Percentiles rank a stretch among this genome's conserved stretches.
phyloP scores from a whole-genome alignment of 2,888 invertebrate genomes.

The Standfussiana lucernea region DNA sequence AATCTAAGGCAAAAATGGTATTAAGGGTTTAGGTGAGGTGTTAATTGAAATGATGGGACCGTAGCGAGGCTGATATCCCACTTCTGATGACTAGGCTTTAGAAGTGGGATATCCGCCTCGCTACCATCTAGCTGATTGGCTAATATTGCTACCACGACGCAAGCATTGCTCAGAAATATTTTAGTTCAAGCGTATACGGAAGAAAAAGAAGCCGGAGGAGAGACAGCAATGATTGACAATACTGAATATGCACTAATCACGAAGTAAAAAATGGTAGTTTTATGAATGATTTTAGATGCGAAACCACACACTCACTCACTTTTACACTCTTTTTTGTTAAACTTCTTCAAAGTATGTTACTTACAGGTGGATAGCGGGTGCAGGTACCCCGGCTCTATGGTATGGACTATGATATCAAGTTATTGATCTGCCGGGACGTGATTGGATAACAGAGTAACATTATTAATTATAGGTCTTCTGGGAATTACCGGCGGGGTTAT shows the following conservation, averaged over 20 bases:
- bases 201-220: not conserved
- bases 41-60: not conserved
- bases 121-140: not conserved
- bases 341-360: not conserved
- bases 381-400: not conserved
- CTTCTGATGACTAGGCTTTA: too few relatives aligned
- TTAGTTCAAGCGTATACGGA: not conserved
- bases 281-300: not conserved
- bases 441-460: slow-evolving; percentile 37
- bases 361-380: not conserved
- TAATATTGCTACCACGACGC: not conserved
- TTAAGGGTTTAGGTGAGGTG: not conserved
- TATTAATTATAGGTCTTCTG: slow-evolving; percentile 37
- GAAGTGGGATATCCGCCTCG: not conserved
- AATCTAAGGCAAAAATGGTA: not conserved
- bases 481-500: slow-evolving; percentile 15
- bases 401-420: not conserved
- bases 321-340: not conserved
- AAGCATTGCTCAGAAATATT: not conserved
- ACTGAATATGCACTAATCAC: not conserved
- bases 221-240: not conserved
- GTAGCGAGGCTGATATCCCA: not conserved
- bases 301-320: too few relatives aligned
- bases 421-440: slow-evolving; percentile 43
- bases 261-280: not conserved